These are phyloP conservation scores for Nomia melanderi DNA, from an alignment of 1,140 invertebrate species.

Conservation along the genomic window DNA sequence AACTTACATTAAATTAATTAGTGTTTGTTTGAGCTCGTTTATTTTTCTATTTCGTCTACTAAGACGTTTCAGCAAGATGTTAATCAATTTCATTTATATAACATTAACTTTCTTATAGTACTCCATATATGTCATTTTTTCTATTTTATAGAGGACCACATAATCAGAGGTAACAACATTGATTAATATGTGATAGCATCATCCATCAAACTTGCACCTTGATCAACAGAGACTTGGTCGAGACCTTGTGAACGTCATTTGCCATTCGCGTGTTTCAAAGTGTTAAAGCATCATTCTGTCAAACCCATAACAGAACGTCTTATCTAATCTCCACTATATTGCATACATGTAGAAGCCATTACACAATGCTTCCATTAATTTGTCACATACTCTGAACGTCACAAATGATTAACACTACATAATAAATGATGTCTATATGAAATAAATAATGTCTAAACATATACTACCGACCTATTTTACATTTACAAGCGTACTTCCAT, in stretches of 20 bases:
- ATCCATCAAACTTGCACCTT: neutral
- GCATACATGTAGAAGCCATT: slow-evolving; percentile 3
- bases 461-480: too few relatives aligned
- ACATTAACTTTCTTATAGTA: too few relatives aligned
- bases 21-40: too few relatives aligned
- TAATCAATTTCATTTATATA: too few relatives aligned
- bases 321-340: slow-evolving; percentile 5
- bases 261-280: slow-evolving; percentile 17
- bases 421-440: neutral
- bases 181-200: slow-evolving; percentile 9
- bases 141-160: neutral
- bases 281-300: slow-evolving; percentile 30
- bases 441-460: too few relatives aligned
- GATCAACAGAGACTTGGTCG: slow-evolving; percentile 6
- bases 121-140: too few relatives aligned
- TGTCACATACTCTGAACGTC: neutral
- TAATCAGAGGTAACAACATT: neutral
- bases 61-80: too few relatives aligned
- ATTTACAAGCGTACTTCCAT: too few relatives aligned
- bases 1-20: too few relatives aligned
- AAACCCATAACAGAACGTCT: slow-evolving; percentile 28
- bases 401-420: neutral
- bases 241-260: slow-evolving; percentile 10
- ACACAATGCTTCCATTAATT: slow-evolving; percentile 25
- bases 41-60: too few relatives aligned